phyloP scores from a whole-genome alignment of 1,140 invertebrate genomes.

The Idris sp. region DNA sequence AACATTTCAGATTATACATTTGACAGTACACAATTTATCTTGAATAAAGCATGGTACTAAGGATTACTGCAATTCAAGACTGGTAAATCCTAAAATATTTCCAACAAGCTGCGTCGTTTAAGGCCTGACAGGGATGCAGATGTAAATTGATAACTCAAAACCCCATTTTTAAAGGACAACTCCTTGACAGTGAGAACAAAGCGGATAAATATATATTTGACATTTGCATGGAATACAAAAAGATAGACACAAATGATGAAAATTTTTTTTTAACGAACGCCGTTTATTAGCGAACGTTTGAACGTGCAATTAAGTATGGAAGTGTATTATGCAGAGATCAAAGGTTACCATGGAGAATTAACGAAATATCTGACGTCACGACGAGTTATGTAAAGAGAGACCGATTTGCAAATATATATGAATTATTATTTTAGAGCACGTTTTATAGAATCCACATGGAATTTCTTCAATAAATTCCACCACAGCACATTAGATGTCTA shows the following conservation, averaged over 20 bases:
- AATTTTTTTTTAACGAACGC: slow-evolving; percentile 4
- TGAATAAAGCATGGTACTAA: too few species aligned
- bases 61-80: too few species aligned
- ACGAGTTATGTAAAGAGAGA: slow-evolving; percentile 17
- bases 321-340: slow-evolving; percentile 32
- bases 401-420: slow-evolving; percentile 36
- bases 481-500: too few species aligned
- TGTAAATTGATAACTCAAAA: too few species aligned
- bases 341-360: slow-evolving; percentile 52
- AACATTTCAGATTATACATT: too few species aligned
- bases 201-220: too few species aligned
- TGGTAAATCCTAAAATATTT: too few species aligned
- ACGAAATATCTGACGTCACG: slow-evolving; percentile 42
- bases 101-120: too few species aligned
- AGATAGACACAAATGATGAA: slow-evolving; percentile 1
- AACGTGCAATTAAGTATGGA: slow-evolving; percentile 28
- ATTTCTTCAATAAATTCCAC: neutral
- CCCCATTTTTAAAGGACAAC: too few species aligned
- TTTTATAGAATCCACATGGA: neutral
- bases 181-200: too few species aligned
- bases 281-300: slow-evolving; percentile 39
- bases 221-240: neutral
- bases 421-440: slow-evolving; percentile 14
- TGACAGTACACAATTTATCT: too few species aligned
- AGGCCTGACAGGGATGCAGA: too few species aligned